Evolutionary conservation across 2,888 invertebrate species (phyloP), one percentile per base, ranked within the genome.

Genomic region (Drosophila paranaensis): DNA sequence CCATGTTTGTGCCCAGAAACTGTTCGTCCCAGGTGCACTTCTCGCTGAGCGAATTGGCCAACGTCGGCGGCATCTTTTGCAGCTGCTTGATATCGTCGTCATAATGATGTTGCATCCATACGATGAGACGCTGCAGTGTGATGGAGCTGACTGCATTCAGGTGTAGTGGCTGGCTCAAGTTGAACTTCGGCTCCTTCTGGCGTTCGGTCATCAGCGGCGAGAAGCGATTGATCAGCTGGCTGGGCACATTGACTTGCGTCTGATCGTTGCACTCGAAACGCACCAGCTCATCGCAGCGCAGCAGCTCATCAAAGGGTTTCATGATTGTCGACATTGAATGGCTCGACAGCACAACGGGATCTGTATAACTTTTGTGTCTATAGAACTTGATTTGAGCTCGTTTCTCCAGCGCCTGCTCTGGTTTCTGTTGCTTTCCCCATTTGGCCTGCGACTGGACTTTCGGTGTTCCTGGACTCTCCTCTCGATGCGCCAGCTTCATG

Each of bases 51-150:
- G 58, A 60, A 50, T 56, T 35, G 2, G 13, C 27, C 1, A 60
- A 5, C 6, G 45, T 35, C 1, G 71, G 81, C 8, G 25, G 0
- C 6, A 25, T 6, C 8, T 40, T 27, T 1, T 57, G 48, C 53
- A 79, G 20, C 30, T 53, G 51, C 0, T 27, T 39, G 0, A 68
- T 6, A 46, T 74, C 53, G 2, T 78, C 68, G 9, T 69, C 9
- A 8, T 40, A 45, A 54, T 83, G 76, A 9, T 64, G 67, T 0
- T 79, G 56, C 79, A 83, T 76, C 81, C 87, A 83, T 1, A 39
- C 8, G 0, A 81, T n/a, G 3, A 84, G 16, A 0, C 66, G 68
- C 0, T 48, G 11, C 45, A 88, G 2, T 0, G 64, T 75, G 2
- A 1, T 8, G 6, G 88, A 82, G 6, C 54, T 55, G 2, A 88